A percentile compares a stretch with the other conserved stretches of the same genome.
These are phyloP conservation scores for Chrosomus eos DNA, from an alignment of 2,797 vertebrate species.

Conservation along the genomic window DNA sequence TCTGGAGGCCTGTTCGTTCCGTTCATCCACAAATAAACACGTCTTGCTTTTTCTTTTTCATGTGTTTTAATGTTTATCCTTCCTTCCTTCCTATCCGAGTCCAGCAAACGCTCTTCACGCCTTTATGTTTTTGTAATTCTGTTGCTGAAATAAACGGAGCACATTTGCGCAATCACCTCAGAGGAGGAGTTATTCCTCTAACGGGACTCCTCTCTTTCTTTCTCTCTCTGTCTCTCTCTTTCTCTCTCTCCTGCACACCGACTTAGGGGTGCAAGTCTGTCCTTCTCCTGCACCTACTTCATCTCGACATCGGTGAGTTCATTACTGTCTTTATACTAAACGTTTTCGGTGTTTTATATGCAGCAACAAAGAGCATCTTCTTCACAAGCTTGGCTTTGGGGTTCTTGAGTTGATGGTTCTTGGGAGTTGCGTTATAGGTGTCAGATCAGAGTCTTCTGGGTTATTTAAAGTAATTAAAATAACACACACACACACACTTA, in stretches of 20 bases:
- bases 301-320: slow-evolving; percentile 72
- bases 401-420: not conserved
- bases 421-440: not conserved
- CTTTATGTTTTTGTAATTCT: not conserved
- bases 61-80: not conserved
- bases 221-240: slow-evolving; percentile 43
- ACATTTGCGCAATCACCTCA: slow-evolving; percentile 70
- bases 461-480: not conserved
- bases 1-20: not conserved
- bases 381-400: not conserved
- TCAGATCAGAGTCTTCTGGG: not conserved
- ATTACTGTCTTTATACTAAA: not conserved
- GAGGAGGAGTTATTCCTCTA: slow-evolving; percentile 80
- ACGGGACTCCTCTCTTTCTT: slow-evolving; percentile 42
- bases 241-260: slow-evolving; percentile 75
- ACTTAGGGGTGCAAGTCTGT: slow-evolving; percentile 75
- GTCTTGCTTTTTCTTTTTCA: not conserved
- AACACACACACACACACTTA: not conserved
- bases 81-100: not conserved
- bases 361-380: not conserved
- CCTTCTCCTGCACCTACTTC: slow-evolving; percentile 69
- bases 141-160: slow-evolving; percentile 16
- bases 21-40: not conserved
- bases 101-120: not conserved
- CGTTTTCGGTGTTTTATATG: not conserved